These are phyloP conservation scores for Festucalex cinctus DNA, from an alignment of 2,113 vertebrate genomes.

Conservation along the genomic window DNA sequence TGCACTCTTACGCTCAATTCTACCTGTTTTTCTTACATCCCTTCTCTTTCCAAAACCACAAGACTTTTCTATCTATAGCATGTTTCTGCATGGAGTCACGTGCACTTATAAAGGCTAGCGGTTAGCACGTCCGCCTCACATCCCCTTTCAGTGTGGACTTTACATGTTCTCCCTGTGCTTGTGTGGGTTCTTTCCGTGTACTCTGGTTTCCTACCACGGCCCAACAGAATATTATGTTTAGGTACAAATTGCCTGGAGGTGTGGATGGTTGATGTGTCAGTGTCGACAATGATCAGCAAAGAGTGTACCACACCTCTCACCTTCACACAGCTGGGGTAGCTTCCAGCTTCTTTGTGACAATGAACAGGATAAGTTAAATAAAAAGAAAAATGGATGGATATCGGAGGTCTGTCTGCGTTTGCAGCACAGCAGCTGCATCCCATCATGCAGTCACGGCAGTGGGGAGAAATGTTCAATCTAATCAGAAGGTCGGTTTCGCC, in stretches of 20 bases:
- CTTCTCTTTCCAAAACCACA: constrained; percentile 1
- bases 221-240: constrained; percentile 1
- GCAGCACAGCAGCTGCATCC: constrained; percentile 9
- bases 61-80: constrained; percentile 1
- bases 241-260: background rate
- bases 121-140: background rate
- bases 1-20: no score
- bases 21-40: background rate
- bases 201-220: background rate
- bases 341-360: background rate
- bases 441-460: constrained; percentile 10
- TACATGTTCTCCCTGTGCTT: background rate
- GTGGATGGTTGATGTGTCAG: background rate
- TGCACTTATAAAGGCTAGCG: background rate
- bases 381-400: background rate
- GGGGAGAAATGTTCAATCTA: background rate
- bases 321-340: background rate
- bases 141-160: background rate
- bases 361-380: background rate
- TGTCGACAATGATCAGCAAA: background rate
- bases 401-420: background rate
- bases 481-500: constrained; percentile 1
- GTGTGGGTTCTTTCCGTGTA: background rate
- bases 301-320: background rate
- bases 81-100: constrained; percentile 5